Conservation (phyloP, 2,888 invertebrate species). For the Patella caerulea region DNA sequence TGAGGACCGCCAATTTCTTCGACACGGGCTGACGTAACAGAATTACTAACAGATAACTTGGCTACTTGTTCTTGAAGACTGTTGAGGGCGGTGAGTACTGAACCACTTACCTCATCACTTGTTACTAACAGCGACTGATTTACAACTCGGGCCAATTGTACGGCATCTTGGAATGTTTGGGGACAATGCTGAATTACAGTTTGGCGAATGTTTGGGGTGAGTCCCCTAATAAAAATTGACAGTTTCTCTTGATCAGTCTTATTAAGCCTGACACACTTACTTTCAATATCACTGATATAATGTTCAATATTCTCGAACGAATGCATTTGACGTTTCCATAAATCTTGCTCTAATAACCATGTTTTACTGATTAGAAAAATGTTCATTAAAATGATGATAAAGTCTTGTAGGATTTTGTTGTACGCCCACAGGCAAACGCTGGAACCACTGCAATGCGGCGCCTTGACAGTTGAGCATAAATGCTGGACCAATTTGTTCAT, state of each 20-base stretch:
- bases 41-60: not conserved
- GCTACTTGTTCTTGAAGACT: not conserved
- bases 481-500: not conserved
- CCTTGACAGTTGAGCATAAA: not conserved
- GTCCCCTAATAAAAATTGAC: not conserved
- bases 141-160: not conserved
- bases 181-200: slow-evolving; percentile 12
- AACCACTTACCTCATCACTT: too few relatives aligned
- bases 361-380: not conserved
- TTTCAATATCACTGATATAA: slow-evolving; percentile 9
- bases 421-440: not conserved
- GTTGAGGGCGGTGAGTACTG: not conserved
- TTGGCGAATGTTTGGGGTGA: not conserved
- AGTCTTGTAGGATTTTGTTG: not conserved
- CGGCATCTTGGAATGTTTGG: not conserved
- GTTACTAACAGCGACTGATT: not conserved
- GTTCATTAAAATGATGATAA: not conserved
- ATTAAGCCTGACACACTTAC: not conserved
- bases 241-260: slow-evolving; percentile 6
- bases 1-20: too few relatives aligned
- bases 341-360: slow-evolving; percentile 2
- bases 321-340: not conserved
- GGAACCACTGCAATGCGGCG: not conserved
- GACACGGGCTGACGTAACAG: too few relatives aligned
- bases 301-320: not conserved